Evolutionary conservation across 2,888 invertebrate species (phyloP).

Genomic region (Onchidella celtica): DNA sequence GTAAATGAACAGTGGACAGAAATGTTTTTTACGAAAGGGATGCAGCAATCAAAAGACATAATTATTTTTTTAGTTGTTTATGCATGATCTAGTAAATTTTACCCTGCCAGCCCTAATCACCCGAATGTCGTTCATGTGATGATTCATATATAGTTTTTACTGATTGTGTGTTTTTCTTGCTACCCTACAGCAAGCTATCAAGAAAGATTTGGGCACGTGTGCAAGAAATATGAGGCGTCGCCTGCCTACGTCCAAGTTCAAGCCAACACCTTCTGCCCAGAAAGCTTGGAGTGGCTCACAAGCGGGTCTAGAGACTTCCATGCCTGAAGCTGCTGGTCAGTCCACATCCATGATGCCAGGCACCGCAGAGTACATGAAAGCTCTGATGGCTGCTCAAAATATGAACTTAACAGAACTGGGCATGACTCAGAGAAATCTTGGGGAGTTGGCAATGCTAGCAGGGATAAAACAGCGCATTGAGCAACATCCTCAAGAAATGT

Average conservation of each 20-base stretch:
- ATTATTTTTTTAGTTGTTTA: no score
- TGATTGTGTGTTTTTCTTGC: not conserved
- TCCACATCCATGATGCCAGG: not conserved
- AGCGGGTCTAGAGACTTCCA: conserved; percentile 4
- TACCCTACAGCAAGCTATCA: conserved; percentile 51
- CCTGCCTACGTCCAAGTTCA: conserved; percentile 44
- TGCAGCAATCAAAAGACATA: no score
- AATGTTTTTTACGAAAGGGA: no score
- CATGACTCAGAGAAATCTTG: conserved; percentile 47
- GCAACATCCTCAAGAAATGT: conserved; percentile 49
- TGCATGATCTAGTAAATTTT: no score
- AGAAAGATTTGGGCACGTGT: conserved; percentile 55
- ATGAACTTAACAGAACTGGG: conserved; percentile 44
- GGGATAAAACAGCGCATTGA: conserved; percentile 53
- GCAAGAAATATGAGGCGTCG: conserved; percentile 55
- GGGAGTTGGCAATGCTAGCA: conserved; percentile 54
- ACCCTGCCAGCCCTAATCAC: no score
- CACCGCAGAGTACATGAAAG: conserved; percentile 49
- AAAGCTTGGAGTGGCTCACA: conserved; percentile 25
- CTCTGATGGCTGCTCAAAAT: conserved; percentile 44
- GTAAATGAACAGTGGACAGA: no score
- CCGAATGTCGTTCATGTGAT: no score
- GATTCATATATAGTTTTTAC: not conserved
- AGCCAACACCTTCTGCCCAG: conserved; percentile 26
- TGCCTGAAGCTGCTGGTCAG: not conserved